These are phyloP conservation scores for Brachymystax lenok DNA, from an alignment of 2,797 vertebrate genomes.

Conservation along the genomic window DNA sequence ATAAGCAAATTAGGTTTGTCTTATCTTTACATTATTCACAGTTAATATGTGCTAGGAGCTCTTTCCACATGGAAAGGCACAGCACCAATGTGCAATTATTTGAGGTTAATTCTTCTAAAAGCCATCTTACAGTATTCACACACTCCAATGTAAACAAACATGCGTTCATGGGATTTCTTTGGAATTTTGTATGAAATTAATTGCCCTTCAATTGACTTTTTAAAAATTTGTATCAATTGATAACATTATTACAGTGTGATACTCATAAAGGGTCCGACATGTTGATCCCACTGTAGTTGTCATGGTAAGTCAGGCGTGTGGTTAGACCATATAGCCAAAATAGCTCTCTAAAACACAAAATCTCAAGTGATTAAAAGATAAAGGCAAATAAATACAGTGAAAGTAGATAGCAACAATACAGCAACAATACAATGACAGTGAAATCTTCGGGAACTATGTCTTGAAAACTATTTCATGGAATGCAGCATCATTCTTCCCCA, in stretches of 20 bases:
- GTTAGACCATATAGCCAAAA: neutral
- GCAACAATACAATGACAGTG: neutral
- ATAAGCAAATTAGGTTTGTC: conserved; percentile 46
- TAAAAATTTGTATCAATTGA: conserved; percentile 18
- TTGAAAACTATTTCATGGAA: neutral
- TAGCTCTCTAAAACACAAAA: neutral
- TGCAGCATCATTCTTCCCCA: neutral
- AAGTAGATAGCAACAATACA: neutral
- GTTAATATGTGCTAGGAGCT: conserved; percentile 37
- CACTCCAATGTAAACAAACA: conserved; percentile 30
- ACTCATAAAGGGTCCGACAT: conserved; percentile 11
- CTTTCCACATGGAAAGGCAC: conserved; percentile 29
- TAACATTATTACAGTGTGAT: conserved; percentile 25
- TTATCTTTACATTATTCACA: conserved; percentile 70
- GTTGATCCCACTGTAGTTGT: conserved; percentile 20
- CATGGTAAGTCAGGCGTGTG: neutral
- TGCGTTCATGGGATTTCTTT: conserved; percentile 62
- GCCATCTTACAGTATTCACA: conserved; percentile 10
- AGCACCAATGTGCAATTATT: conserved; percentile 37
- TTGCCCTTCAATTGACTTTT: conserved; percentile 46
- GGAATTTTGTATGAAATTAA: conserved; percentile 61
- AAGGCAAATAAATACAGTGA: neutral
- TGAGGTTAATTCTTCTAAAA: conserved; percentile 28
- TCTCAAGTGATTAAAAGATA: neutral
- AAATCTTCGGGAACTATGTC: neutral